Conservation (phyloP, 2,113 vertebrate genomes). For the Anas platyrhynchos region DNA sequence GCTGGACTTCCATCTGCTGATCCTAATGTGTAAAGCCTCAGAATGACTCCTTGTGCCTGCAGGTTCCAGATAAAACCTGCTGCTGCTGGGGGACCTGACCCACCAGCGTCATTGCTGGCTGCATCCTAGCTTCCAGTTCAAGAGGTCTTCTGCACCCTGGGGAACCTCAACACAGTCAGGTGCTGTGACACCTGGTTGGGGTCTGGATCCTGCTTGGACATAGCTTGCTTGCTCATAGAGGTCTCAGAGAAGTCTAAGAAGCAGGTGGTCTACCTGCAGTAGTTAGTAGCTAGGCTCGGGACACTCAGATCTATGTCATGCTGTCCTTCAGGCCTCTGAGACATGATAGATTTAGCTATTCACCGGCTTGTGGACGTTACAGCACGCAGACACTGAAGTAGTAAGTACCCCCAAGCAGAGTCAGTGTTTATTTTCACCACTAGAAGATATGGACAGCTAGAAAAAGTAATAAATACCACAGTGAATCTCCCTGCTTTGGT, state of each 20-base stretch:
- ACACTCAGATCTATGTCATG: neutral
- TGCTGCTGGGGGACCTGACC: neutral
- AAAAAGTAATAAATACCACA: neutral
- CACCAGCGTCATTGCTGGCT: neutral
- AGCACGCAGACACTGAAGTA: neutral
- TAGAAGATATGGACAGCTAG: neutral
- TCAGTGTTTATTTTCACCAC: neutral
- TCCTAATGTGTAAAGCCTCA: neutral
- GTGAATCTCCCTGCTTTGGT: rapidly evolving
- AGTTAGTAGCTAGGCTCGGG: neutral
- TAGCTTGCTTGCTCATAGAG: neutral
- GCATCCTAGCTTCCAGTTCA: neutral
- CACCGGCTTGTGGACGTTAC: neutral
- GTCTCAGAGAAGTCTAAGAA: neutral
- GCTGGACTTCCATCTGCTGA: neutral
- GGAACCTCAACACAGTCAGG: neutral
- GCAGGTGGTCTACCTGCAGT: neutral
- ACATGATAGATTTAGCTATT: neutral
- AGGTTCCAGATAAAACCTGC: neutral
- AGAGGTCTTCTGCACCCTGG: neutral
- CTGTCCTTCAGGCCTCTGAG: neutral
- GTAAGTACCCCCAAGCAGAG: neutral
- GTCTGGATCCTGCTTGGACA: neutral
- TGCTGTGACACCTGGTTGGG: neutral
- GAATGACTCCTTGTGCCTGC: neutral